Percentiles rank a stretch among this genome's conserved stretches.
These are phyloP conservation scores for Selenia dentaria DNA, from an alignment of 2,888 invertebrate genomes.

Conservation along the genomic window DNA sequence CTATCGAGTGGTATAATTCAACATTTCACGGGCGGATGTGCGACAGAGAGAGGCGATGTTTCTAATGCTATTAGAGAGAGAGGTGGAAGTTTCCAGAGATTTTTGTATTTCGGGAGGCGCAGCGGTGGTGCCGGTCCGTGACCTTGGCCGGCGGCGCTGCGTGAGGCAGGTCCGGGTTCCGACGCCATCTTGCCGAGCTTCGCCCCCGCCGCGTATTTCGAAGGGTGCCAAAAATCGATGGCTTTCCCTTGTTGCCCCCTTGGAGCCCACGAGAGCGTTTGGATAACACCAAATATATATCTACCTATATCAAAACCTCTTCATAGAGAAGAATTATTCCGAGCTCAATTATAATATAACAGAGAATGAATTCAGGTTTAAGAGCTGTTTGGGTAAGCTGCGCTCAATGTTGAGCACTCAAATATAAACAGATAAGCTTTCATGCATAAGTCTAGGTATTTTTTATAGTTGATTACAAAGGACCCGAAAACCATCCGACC, in stretches of 20 bases:
- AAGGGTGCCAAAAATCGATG: conserved; percentile 83
- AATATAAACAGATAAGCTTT: no score
- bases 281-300: conserved; percentile 50
- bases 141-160: conserved; percentile 70
- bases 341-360: no score
- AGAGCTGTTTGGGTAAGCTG: no score
- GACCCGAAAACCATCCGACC: no score
- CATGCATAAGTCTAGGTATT: no score
- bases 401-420: no score
- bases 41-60: conserved; percentile 44
- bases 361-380: no score
- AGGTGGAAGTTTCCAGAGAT: conserved; percentile 57
- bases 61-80: conserved; percentile 48
- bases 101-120: conserved; percentile 73
- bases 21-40: conserved; percentile 57
- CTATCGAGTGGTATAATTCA: conserved; percentile 60
- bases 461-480: no score
- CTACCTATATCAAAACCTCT: conserved; percentile 34
- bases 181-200: conserved; percentile 71
- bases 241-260: conserved; percentile 68
- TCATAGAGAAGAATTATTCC: conserved; percentile 23
- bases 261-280: conserved; percentile 62
- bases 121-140: conserved; percentile 63
- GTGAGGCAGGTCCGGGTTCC: conserved; percentile 77
- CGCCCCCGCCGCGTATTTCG: conserved; percentile 62